Evolutionary conservation across 2,113 vertebrate species (phyloP), one percentile per base, ranked within the genome.

Genomic region (Isurus oxyrinchus): DNA sequence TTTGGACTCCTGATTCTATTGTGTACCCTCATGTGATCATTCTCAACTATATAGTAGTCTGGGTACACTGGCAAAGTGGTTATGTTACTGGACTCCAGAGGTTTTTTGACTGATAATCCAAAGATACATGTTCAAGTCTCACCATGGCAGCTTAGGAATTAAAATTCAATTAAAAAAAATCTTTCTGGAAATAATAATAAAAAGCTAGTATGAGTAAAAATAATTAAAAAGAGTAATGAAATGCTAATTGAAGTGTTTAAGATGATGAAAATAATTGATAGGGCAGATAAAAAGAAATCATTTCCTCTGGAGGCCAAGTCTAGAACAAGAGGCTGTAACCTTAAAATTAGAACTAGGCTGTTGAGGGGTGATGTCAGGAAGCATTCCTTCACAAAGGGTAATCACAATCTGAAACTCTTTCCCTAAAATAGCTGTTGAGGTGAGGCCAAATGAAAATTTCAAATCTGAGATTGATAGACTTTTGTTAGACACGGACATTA

Each of bases 81-180:
- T 93, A 93, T 21, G 35, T 14, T 63, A 21, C 35, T 94, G 90
- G 6, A 63, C 59, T 40, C 59, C 11, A 91, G 57, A 59, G 88
- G 4, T 3, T 13, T 3, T 13, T 35, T 2, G 59, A 63, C 35
- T 94, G 19, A 66, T 94, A 94, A 94, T 94, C 90, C n/a, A 94
- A 31, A 63, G n/a, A 63, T 5, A 14, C 19, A 63, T 63, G 31
- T 94, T 94, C 59, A 94, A 94, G 66, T 63, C 90, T 35, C 59
- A 40, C 6, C n/a, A 66, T 94, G 35, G 59, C 66, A 40, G 16
- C 40, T 40, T 94, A 19, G 40, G 59, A 94, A 93, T 93, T 93
- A n/a, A 61, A 88, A 57, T 88, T 88, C 53, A 88, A 93, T 93
- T 93, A 19, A 84, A 93, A 91, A 91, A 91, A 91, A 93, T 0